Evolutionary conservation across 2,797 vertebrate genomes (phyloP).

Genomic region (Phataginus tricuspis): DNA sequence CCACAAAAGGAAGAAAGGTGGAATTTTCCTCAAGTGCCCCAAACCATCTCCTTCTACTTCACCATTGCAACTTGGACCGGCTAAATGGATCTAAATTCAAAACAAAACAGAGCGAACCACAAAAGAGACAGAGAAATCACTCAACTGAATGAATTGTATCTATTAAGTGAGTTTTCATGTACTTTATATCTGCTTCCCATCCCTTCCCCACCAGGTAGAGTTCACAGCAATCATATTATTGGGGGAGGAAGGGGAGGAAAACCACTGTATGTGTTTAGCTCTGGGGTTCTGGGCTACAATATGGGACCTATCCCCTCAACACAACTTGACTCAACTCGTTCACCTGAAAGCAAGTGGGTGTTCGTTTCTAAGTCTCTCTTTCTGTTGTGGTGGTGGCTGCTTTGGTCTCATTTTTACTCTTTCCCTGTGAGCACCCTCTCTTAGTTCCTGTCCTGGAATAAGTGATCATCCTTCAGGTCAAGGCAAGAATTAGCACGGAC

Average conservation of each 20-base stretch:
- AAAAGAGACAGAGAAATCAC: not conserved
- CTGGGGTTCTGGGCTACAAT: slow-evolving; percentile 22
- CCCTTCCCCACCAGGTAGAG: not conserved
- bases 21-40: not conserved
- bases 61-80: not conserved
- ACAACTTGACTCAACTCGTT: slow-evolving; percentile 56
- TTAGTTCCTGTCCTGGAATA: slow-evolving; percentile 59
- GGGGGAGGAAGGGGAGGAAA: slow-evolving; percentile 27
- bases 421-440: slow-evolving; percentile 38
- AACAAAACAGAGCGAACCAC: not conserved
- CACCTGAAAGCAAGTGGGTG: slow-evolving; percentile 59
- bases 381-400: slow-evolving; percentile 74
- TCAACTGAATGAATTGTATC: not conserved
- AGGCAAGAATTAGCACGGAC: slow-evolving; percentile 45
- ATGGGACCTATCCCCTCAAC: not conserved
- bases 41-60: not conserved
- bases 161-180: not conserved
- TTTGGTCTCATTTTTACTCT: slow-evolving; percentile 68
- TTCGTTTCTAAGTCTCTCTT: slow-evolving; percentile 56
- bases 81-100: not conserved
- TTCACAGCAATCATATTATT: not conserved
- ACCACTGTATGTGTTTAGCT: not conserved
- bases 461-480: slow-evolving; percentile 45
- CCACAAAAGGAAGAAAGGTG: not conserved
- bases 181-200: not conserved